Evolutionary conservation across 2,113 vertebrate genomes (phyloP).

Genomic region (Takifugu bimaculatus): DNA sequence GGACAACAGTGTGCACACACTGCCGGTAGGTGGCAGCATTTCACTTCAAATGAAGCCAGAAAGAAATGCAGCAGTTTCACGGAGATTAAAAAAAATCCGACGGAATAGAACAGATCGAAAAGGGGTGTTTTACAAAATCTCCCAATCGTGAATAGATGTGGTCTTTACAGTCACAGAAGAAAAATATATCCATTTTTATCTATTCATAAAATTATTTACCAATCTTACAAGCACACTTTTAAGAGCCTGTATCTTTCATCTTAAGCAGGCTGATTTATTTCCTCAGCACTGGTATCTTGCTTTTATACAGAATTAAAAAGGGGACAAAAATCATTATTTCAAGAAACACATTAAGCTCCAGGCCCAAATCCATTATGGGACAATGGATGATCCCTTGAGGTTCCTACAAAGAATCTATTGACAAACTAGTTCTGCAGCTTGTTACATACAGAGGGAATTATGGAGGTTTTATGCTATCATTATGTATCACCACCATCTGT

Average conservation of each 20-base stretch:
- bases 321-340: neutral
- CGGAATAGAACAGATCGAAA: too few species aligned
- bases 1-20: too few species aligned
- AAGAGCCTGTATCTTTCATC: neutral
- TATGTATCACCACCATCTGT: conserved; percentile 54
- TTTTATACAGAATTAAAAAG: conserved; percentile 2
- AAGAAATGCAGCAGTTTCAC: too few species aligned
- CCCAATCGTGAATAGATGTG: neutral
- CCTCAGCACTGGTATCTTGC: conserved; percentile 1
- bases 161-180: too few species aligned
- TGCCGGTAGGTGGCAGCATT: conserved; percentile 47
- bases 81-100: too few species aligned
- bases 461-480: conserved; percentile 44
- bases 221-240: too few species aligned
- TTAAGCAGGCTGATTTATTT: conserved; percentile 3
- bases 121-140: neutral
- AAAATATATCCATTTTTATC: too few species aligned
- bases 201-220: too few species aligned
- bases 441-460: conserved; percentile 19
- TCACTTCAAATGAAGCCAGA: conserved; percentile 33
- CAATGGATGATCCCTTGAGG: conserved; percentile 14
- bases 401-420: conserved; percentile 41
- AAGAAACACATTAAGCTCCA: conserved; percentile 33
- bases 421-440: conserved; percentile 32
- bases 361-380: conserved; percentile 31